Base-by-base conservation (phyloP, 1,140 invertebrate species). In the Chlorops oryzae region DNA sequence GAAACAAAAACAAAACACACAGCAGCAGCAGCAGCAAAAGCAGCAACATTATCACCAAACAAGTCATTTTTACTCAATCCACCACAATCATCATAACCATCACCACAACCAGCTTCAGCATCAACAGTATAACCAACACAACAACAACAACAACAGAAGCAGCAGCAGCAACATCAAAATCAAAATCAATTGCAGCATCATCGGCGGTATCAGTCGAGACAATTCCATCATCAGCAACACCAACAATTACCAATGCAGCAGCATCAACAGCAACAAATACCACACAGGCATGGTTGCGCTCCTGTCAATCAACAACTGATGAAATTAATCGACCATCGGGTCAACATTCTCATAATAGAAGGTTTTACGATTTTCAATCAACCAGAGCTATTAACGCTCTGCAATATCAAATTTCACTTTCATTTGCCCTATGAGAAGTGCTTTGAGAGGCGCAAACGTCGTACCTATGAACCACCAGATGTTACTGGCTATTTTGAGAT, bases 351-450 rank as follows among this genome's bases (percentile, higher is more conserved):
- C 0, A 80, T 91, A 15, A 44, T 89, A 1, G 88, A 91, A 60
- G 88, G 87, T 0, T 88, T 90, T 66, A 78, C 83, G 6, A 78
- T 89, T 17, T 83, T 87, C 57, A 84, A 86, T 65, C 82, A 83
- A 59, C 77, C 79, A 34, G 76, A 80, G 21, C 70, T 88, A 28
- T 55, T 75, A 34, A 72, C 82, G 6, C 60, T 88, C 17, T 88
- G 85, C 60, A 70, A 86, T 66, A 61, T 84, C 5, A 87, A 82
- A 57, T 89, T 86, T 72, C 88, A 85, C 59, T 73, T 89, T 32
- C 79, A 81, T 17, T 61, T 90, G 55, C 77, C 77, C 18, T 81
- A 79, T 65, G 82, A 83, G 18, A 77, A 80, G 54, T 89, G 87
- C 58, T 72, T 68, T 56, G 61, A 75, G 50, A 73, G 86, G 40